Evolutionary conservation across 2,888 invertebrate species (phyloP).

Genomic region (Timandra comae): DNA sequence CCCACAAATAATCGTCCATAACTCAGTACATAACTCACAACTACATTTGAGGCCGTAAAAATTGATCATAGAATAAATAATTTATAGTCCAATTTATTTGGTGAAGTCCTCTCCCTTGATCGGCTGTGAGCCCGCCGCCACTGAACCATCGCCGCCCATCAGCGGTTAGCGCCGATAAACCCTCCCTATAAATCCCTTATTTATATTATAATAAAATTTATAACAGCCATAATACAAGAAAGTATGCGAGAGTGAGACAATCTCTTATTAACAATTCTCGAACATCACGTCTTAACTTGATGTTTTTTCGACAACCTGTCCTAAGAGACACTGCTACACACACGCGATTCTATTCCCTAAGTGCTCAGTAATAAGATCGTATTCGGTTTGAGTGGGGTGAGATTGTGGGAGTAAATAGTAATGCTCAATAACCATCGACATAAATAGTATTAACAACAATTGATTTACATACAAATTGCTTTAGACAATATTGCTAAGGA

Average conservation of each 20-base stretch:
- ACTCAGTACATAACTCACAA: no score
- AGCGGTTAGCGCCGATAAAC: slow-evolving; percentile 39
- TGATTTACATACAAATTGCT: slow-evolving; percentile 78
- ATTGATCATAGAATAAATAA: slow-evolving; percentile 17
- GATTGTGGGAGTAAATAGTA: slow-evolving; percentile 58
- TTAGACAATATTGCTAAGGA: slow-evolving; percentile 75
- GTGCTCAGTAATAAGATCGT: slow-evolving; percentile 23
- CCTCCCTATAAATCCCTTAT: slow-evolving; percentile 56
- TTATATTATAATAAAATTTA: slow-evolving; percentile 72
- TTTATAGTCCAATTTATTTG: slow-evolving; percentile 21
- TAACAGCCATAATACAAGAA: slow-evolving; percentile 50
- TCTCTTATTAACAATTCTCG: slow-evolving; percentile 67
- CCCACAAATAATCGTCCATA: neutral
- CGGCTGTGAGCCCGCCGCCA: slow-evolving; percentile 12
- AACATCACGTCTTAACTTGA: slow-evolving; percentile 52
- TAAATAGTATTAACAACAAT: slow-evolving; percentile 77
- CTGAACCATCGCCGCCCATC: slow-evolving; percentile 21
- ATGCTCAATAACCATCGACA: slow-evolving; percentile 72
- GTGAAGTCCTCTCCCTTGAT: slow-evolving; percentile 17
- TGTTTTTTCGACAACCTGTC: slow-evolving; percentile 48
- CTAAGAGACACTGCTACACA: slow-evolving; percentile 24
- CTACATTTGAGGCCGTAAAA: slow-evolving; percentile 8
- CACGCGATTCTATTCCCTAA: slow-evolving; percentile 27
- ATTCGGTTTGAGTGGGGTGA: slow-evolving; percentile 30
- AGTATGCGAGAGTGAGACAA: slow-evolving; percentile 41